Base-by-base conservation (phyloP, 2,797 vertebrate species). In the Sparus aurata region DNA sequence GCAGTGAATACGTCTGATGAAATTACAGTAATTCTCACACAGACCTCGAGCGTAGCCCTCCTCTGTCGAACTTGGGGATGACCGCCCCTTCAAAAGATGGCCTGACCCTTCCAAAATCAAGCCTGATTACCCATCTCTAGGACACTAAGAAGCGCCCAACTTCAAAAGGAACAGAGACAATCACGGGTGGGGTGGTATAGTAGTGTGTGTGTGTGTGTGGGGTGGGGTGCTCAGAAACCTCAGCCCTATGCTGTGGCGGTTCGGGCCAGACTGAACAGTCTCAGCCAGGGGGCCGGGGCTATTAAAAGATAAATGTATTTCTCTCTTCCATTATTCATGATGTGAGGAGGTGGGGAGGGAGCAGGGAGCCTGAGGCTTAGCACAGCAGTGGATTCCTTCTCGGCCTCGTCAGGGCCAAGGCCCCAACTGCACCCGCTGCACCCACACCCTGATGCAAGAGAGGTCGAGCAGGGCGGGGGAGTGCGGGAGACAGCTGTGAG, bases 241-340 rank as follows among this genome's bases (percentile, higher is more conserved):
- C 87, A 73, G 68, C 80, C 80, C 77, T 77, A 81, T 86, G 90
- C 88, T 73, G 91, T 57, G 82, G 91, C 75, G 65, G 89, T 89
- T 85, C 73, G 75, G 85, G 89, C 91, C 88, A 85, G 92, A 89
- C 91, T 89, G 92, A 94, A 91, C 91, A 53, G 83, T 87, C 90
- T 90, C 89, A 89, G 88, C 89, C 79, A 89, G 90, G 89, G 91
- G 91, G 88, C 86, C 62, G 69, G 76, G 87, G 92, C 95, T 95
- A 95, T 95, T 95, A 95, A 95, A 96, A 96, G 95, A 96, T 95
- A 96, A 95, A 96, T 96, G 93, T 96, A 95, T 95, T 95, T 95
- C 89, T 91, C 93, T 93, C 80, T 90, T 96, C 93, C 94, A 96
- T 96, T 96, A 96, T 96, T 95, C 95, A 96, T 96, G 93, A 95